Evolutionary conservation across 2,797 vertebrate species (phyloP).

Genomic region (Iguana delicatissima): DNA sequence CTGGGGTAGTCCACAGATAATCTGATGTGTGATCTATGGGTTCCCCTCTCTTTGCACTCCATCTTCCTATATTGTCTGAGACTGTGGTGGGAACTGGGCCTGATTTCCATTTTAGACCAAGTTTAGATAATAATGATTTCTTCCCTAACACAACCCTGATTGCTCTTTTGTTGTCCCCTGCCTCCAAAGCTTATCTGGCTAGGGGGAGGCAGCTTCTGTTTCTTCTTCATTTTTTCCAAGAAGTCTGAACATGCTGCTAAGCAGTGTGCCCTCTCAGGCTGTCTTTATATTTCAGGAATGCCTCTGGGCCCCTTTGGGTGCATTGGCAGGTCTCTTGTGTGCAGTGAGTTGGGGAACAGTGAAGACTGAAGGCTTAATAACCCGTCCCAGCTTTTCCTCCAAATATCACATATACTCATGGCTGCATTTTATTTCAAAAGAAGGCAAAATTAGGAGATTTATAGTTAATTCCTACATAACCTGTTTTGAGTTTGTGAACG

Average conservation of each 20-base stretch:
- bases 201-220: too few species aligned
- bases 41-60: background rate
- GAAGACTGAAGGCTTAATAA: background rate
- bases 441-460: background rate
- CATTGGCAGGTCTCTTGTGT: background rate
- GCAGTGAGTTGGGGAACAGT: background rate
- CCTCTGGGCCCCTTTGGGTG: background rate
- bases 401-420: background rate
- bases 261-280: background rate
- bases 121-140: background rate
- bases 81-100: too few species aligned
- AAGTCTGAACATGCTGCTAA: background rate
- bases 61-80: background rate
- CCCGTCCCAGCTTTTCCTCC: too few species aligned
- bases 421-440: background rate
- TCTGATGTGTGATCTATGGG: background rate
- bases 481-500: background rate
- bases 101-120: background rate
- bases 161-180: background rate
- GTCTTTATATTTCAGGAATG: background rate
- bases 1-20: background rate
- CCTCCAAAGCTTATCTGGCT: background rate
- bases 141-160: background rate
- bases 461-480: background rate
- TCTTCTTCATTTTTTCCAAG: background rate